Percentiles rank a stretch among this genome's conserved stretches.
Conservation (phyloP, 2,888 invertebrate genomes). For the Siphlonurus alternatus region DNA sequence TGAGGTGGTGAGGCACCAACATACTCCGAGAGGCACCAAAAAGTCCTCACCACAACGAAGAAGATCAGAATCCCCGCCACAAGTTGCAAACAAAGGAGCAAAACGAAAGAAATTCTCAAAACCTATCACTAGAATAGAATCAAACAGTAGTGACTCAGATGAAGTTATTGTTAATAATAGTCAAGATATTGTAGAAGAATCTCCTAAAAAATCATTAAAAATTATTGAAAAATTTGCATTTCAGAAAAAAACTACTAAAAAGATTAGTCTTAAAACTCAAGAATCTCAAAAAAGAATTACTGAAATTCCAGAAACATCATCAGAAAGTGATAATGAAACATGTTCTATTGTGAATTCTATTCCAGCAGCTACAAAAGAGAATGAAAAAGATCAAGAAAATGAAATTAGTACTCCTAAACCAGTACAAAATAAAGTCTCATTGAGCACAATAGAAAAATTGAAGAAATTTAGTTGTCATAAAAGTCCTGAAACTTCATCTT, state of each 20-base stretch:
- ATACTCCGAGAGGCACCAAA: conserved; percentile 18
- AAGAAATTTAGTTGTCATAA: neutral
- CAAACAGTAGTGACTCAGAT: neutral
- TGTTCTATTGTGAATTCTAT: neutral
- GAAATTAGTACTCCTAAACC: neutral
- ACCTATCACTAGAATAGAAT: neutral
- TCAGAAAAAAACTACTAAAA: neutral
- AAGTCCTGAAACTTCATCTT: neutral
- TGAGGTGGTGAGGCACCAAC: conserved; percentile 12
- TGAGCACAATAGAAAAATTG: neutral
- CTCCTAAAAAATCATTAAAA: neutral
- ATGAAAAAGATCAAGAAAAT: neutral
- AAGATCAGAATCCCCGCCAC: neutral
- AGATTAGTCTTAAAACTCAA: neutral
- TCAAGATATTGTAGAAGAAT: neutral
- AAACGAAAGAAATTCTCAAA: neutral
- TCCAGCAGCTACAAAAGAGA: neutral
- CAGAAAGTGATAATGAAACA: neutral
- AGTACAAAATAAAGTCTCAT: neutral
- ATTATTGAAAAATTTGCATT: neutral
- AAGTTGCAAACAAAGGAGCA: neutral
- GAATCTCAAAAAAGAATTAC: no score
- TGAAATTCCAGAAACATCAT: neutral
- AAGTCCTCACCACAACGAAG: no score
- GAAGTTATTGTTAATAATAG: neutral